These are phyloP conservation scores for Sycophila texana DNA, from an alignment of 2,888 invertebrate species.

Conservation along the genomic window DNA sequence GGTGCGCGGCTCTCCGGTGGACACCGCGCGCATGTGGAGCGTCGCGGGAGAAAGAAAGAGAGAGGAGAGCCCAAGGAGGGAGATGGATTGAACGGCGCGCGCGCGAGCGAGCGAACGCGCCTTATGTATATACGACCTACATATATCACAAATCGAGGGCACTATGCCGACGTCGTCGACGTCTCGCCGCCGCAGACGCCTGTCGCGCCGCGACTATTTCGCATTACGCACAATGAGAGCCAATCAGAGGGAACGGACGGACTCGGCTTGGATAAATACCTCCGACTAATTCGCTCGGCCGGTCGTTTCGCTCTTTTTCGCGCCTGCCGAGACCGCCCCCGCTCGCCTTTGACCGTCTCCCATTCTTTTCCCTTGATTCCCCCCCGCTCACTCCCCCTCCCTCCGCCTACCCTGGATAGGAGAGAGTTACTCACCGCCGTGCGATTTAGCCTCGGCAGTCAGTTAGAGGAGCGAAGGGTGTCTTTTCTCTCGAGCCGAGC, in stretches of 20 bases:
- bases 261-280: neutral
- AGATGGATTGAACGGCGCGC: conserved; percentile 35
- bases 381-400: neutral
- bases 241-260: neutral
- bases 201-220: conserved; percentile 39
- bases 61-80: conserved; percentile 6
- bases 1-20: neutral
- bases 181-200: conserved; percentile 19
- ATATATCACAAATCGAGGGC: conserved; percentile 59
- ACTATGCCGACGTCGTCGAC: conserved; percentile 54
- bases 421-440: neutral
- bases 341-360: neutral
- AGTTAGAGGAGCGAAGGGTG: conserved; percentile 50
- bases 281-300: conserved; percentile 14
- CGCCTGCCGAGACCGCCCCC: neutral
- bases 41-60: conserved; percentile 22
- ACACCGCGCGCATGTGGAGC: conserved; percentile 42
- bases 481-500: conserved; percentile 42
- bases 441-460: conserved; percentile 38
- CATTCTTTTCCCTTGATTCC: neutral
- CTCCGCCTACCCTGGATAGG: neutral
- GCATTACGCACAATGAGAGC: conserved; percentile 28
- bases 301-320: conserved; percentile 21
- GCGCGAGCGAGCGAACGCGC: conserved; percentile 26
- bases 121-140: conserved; percentile 58